Conservation (phyloP, 2,797 vertebrate genomes). For the Smutsia gigantea region DNA sequence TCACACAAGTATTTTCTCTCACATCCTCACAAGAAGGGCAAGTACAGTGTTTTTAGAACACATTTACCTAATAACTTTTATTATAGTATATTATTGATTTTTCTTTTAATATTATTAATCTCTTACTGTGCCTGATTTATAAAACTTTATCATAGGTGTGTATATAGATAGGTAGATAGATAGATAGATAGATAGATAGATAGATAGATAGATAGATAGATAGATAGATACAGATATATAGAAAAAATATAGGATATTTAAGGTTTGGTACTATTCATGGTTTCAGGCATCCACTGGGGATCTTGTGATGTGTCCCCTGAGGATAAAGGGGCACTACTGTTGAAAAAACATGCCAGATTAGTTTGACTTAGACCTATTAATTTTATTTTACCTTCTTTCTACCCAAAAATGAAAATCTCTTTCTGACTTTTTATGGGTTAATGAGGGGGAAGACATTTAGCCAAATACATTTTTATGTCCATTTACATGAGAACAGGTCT, state of each 20-base stretch:
- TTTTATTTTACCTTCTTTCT: not conserved
- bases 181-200: no score
- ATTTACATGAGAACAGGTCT: not conserved
- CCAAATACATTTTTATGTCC: not conserved
- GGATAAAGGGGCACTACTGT: not conserved
- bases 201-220: no score
- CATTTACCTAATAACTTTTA: not conserved
- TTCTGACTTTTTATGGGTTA: not conserved
- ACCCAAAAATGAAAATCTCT: not conserved
- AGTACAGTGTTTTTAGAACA: not conserved
- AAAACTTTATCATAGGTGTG: not conserved
- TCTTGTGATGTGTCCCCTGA: not conserved
- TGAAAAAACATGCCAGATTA: not conserved
- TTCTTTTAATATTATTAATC: not conserved
- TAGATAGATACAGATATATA: no score
- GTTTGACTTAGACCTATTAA: not conserved
- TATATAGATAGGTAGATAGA: no score
- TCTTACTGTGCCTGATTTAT: not conserved
- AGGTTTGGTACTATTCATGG: not conserved
- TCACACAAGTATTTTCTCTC: not conserved
- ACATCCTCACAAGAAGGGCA: not conserved
- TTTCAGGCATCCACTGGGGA: not conserved
- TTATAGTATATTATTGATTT: not conserved
- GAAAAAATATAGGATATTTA: not conserved
- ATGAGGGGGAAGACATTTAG: not conserved